Base-by-base conservation (phyloP, 2,888 invertebrate genomes). In the Gisinianus flammeolus region DNA sequence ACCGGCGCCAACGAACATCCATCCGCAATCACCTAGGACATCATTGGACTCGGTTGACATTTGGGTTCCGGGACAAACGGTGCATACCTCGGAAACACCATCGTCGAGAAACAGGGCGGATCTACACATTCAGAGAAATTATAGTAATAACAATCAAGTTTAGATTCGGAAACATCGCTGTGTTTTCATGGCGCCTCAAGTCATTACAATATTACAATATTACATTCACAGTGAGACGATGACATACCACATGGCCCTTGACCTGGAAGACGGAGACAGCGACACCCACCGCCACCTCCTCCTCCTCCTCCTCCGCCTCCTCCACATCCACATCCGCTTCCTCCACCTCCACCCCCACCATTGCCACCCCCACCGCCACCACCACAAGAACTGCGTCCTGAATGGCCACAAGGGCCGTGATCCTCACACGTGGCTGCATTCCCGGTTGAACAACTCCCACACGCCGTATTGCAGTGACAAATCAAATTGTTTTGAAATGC, bases 201-300 rank as follows among this genome's bases (percentile, higher is more conserved):
- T n/a, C n/a, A n/a, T n/a, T n/a, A n/a, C n/a, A n/a, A n/a, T n/a
- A n/a, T n/a, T n/a, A n/a, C n/a, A n/a, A n/a, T n/a, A n/a, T n/a
- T n/a, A n/a, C n/a, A n/a, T n/a, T n/a, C n/a, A n/a, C n/a, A n/a
- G n/a, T n/a, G n/a, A n/a, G n/a, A n/a, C n/a, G n/a, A n/a, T n/a
- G n/a, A n/a, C n/a, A n/a, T n/a, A n/a, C n/a, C 69, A 52, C 69
- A 70, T 8, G 69, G 69, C 8, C 69, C 69, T 70, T 70, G 69
- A 52, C 69, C 69, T 26, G 69, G 69, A 16, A 70, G 52, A 22
- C 69, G 44, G 4, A 1, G 1, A 28, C 52, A 70, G 1, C 24
- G 26, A 70, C 52, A 70, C 2, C 69, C 52, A 68, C 68, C 8
- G 6, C 44, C 22, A 4, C 5, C 3, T 16, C 10, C 10, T 26